Evolutionary conservation across 2,888 invertebrate species (phyloP).

Genomic region (Mylabris sibirica): DNA sequence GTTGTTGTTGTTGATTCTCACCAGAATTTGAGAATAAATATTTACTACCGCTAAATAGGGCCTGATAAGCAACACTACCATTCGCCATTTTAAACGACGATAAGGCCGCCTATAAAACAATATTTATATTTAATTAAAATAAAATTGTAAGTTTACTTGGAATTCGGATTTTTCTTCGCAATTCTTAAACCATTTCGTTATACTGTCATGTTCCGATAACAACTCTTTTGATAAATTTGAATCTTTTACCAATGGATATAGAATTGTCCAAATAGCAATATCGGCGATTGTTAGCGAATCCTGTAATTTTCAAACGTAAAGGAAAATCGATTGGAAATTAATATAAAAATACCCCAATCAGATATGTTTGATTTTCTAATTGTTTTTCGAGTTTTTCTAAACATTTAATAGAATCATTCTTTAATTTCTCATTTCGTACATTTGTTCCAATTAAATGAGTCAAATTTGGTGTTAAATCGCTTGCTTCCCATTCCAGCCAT

Average conservation of each 20-base stretch:
- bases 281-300: conserved; percentile 73
- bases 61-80: conserved; percentile 51
- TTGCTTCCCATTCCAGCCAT: conserved; percentile 74
- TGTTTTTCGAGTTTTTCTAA: conserved; percentile 67
- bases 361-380: conserved; percentile 65
- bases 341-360: conserved; percentile 66
- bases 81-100: conserved; percentile 48
- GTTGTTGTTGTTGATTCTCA: conserved; percentile 29
- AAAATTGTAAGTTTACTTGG: conserved; percentile 61
- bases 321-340: conserved; percentile 18
- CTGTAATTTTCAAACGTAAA: conserved; percentile 58
- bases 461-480: conserved; percentile 67
- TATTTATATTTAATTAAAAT: conserved; percentile 17
- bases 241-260: conserved; percentile 71
- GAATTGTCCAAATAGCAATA: conserved; percentile 74
- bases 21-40: conserved; percentile 42
- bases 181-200: conserved; percentile 70
- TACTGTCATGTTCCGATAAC: conserved; percentile 63
- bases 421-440: conserved; percentile 64
- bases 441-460: conserved; percentile 64
- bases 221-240: conserved; percentile 67
- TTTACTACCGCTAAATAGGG: conserved; percentile 51
- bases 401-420: conserved; percentile 65
- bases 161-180: conserved; percentile 66
- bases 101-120: conserved; percentile 54